Evolutionary conservation across 2,797 vertebrate genomes (phyloP), one percentile per base, ranked within the genome.

Genomic region (Spatula clypeata): DNA sequence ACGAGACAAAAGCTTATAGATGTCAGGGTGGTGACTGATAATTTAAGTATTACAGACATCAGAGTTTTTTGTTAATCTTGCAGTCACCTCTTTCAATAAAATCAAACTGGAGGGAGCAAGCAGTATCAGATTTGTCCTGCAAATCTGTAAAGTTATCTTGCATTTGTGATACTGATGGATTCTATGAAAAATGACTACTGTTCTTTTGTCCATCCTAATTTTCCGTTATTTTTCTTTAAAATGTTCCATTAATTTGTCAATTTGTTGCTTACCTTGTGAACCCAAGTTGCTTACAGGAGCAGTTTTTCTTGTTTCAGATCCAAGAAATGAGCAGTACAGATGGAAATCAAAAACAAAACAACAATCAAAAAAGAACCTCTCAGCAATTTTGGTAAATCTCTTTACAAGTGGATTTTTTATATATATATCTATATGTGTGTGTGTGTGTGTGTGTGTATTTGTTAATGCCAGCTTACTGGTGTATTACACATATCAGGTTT

Each of bases 271-370:
- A 21, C 3, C 2, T 70, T 17, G 16, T 34, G 72, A 77, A 65
- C 2, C 31, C 2, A 73, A 36, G 14, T 32, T 85, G 14, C 1
- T 4, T 5, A 14, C 18, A 19, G 29, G 18, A 74, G 3, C n/a
- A 73, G 26, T 73, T 80, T 80, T 90, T 70, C 42, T 38, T n/a
- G 8, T 65, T 61, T 70, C 24, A 57, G 32, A 76, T 85, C 42
- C 10, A 14, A 0, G 0, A 8, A 13, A 2, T 26, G 3, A 29
- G 15, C 5, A 2, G 6, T 67, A 57, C 3, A 36, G 20, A n/a
- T 0, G 0, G 9, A 76, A 86, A 87, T 74, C 4, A 16, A 32
- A 45, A 47, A 23, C 45, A 23, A 47, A 24, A 24, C 21, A 47
- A 45, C 21, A 47, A 23, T 44, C 17, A 47, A 47, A 51, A 77